Conservation (phyloP, 2,113 vertebrate genomes). For the Leucoraja erinaceus region DNA sequence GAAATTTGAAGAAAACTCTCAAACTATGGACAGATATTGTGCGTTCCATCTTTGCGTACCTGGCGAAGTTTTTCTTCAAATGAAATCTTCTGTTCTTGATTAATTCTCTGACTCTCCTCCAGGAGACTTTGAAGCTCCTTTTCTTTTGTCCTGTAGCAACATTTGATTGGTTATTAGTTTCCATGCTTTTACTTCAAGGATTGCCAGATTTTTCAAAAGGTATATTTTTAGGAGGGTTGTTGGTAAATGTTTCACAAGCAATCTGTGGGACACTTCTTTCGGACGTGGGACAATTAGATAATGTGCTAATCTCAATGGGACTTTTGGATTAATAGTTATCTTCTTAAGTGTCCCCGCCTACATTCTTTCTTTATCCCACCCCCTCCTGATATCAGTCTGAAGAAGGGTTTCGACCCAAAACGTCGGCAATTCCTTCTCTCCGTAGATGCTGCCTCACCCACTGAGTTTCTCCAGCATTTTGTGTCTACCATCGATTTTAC, state of each 20-base stretch:
- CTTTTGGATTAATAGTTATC: neutral
- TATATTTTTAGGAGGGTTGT: neutral
- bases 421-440: too few species aligned
- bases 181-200: neutral
- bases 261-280: too few species aligned
- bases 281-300: too few species aligned
- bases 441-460: too few species aligned
- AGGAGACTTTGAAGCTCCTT: constrained; percentile 38
- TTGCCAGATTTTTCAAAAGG: neutral
- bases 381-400: too few species aligned
- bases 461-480: too few species aligned
- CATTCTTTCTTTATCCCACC: too few species aligned
- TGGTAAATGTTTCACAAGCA: neutral
- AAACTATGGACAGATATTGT: neutral
- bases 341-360: neutral
- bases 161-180: neutral
- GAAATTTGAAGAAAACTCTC: neutral
- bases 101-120: constrained; percentile 41
- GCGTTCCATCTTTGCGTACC: constrained; percentile 34
- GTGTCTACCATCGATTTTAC: too few species aligned
- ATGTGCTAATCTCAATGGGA: neutral
- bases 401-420: too few species aligned
- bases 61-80: constrained; percentile 44
- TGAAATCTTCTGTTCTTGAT: constrained; percentile 37
- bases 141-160: neutral